phyloP scores from a whole-genome alignment of 2,888 invertebrate species.

The Cryptocephalus moraei region DNA sequence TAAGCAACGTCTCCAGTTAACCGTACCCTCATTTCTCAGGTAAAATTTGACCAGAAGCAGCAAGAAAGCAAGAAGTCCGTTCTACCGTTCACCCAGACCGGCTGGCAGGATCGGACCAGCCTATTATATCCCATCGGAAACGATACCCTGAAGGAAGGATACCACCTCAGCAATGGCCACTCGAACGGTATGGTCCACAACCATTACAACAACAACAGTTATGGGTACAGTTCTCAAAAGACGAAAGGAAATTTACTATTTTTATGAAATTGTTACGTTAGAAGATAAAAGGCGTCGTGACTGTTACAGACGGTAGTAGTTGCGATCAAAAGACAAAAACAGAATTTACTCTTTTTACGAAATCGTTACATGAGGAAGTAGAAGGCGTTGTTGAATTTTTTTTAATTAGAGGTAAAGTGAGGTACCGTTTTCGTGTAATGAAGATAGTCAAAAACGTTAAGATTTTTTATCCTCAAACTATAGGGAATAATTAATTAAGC shows the following conservation, averaged over 20 bases:
- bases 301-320: no score
- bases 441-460: no score
- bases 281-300: no score
- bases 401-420: no score
- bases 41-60: constrained; percentile 57
- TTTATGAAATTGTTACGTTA: constrained; percentile 12
- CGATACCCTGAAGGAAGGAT: constrained; percentile 12
- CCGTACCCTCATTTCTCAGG: no score
- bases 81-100: constrained; percentile 41
- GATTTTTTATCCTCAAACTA: no score
- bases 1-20: constrained; percentile 10
- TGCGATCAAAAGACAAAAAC: no score
- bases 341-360: no score
- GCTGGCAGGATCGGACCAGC: constrained; percentile 46
- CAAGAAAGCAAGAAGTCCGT: constrained; percentile 41
- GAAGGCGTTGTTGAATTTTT: no score
- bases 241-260: constrained; percentile 32
- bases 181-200: constrained; percentile 19
- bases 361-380: no score
- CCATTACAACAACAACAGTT: constrained; percentile 25
- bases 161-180: constrained; percentile 19
- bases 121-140: constrained; percentile 43
- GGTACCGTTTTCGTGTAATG: no score
- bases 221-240: constrained; percentile 24
- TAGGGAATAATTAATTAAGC: no score